Conservation (phyloP, 2,888 invertebrate genomes). For the Pyrrhosoma nymphula region DNA sequence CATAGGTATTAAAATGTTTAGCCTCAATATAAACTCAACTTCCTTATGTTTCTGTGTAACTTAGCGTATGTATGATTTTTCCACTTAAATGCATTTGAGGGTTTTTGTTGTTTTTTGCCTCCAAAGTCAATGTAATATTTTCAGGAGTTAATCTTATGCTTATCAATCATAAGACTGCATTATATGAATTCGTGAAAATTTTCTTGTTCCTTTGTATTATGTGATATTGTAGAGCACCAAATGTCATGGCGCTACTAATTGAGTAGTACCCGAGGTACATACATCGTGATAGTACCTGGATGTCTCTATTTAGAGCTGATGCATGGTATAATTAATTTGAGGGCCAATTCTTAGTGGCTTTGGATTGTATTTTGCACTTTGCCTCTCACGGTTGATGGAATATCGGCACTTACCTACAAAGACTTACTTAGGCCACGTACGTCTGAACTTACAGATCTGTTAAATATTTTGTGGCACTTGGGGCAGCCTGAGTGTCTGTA, state of each 20-base stretch:
- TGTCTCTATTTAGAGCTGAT: constrained; percentile 60
- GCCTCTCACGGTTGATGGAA: constrained; percentile 59
- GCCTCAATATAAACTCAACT: constrained; percentile 40
- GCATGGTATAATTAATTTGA: constrained; percentile 62
- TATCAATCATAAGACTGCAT: constrained; percentile 66
- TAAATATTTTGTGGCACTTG: constrained; percentile 54
- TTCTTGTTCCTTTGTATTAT: constrained; percentile 66
- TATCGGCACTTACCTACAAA: constrained; percentile 54
- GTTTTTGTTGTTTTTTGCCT: constrained; percentile 60
- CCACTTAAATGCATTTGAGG: constrained; percentile 65
- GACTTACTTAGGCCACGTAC: constrained; percentile 41
- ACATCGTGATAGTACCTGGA: constrained; percentile 61
- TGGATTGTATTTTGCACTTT: constrained; percentile 53
- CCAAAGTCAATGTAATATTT: constrained; percentile 65
- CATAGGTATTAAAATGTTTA: constrained; percentile 60
- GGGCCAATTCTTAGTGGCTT: constrained; percentile 65
- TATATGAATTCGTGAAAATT: constrained; percentile 60
- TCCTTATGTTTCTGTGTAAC: constrained; percentile 35
- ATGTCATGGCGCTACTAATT: constrained; percentile 53
- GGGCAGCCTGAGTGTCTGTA: constrained; percentile 11
- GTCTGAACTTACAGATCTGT: constrained; percentile 40
- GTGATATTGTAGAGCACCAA: constrained; percentile 65
- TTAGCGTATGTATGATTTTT: constrained; percentile 38
- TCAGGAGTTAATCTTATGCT: constrained; percentile 61
- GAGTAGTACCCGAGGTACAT: constrained; percentile 65